Base-by-base conservation (phyloP, 2,888 invertebrate genomes). In the Galerucella nymphaeae region DNA sequence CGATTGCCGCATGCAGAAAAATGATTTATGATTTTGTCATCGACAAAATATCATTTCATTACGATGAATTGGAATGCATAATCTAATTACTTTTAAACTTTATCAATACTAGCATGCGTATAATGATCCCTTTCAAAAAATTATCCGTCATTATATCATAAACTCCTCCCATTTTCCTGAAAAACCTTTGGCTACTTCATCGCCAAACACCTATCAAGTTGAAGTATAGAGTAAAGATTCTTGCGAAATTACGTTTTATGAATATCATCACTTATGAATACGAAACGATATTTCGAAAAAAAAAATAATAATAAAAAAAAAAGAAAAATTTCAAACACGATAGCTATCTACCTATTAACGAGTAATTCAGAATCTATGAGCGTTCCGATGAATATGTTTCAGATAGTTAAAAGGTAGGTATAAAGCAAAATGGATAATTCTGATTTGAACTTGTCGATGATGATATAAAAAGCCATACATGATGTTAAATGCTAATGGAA, bases 221-320 rank as follows among this genome's bases (percentile, higher is more conserved):
- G 59, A 53, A 72, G 38, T 71, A 72, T 71, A 70, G 62, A 73
- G 59, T 69, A 38, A 66, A 74, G 57, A 74, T 69, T 57, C 65
- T 72, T 68, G 45, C 64, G 53, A 78, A 79, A 79, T 78, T 78
- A 75, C 76, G 69, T 77, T 76, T 78, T 77, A 77, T 75, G 73
- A 66, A 77, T 77, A 78, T 79, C 78, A 78, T 78, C 77, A 75
- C 66, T 67, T 62, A 70, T 78, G 79, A 79, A 79, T 78, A 78
- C 74, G 78, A 78, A 78, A 72, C 73, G 73, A 66, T 76, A 74
- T 77, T 77, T 76, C 74, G 63, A 66, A 77, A 53, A 76, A 79
- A 77, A 42, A 42, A 42, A 42, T n/a, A n/a, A n/a, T n/a, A n/a
- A n/a, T n/a, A 14, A 76, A 78, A 77, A 45, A 13, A 13, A 45